These are phyloP conservation scores for Plecotus auritus DNA, from an alignment of 2,113 vertebrate species.

Conservation along the genomic window DNA sequence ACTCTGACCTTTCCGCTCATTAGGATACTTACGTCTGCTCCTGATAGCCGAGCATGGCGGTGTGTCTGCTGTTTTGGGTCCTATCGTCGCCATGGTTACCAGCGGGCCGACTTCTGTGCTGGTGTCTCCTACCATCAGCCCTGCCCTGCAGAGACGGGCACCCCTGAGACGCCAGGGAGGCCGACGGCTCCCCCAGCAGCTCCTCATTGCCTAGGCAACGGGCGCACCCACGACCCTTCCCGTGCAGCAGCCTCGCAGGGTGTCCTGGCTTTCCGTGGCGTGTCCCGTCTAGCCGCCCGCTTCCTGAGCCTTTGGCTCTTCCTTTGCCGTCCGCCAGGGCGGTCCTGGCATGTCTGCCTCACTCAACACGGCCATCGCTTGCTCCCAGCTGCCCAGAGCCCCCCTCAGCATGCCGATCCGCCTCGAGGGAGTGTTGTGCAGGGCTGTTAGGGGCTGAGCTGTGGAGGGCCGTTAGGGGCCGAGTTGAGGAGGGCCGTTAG, in stretches of 20 bases:
- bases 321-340: neutral
- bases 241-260: neutral
- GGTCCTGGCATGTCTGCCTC: neutral
- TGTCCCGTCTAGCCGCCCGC: no score
- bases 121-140: neutral
- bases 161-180: neutral
- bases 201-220: neutral
- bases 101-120: neutral
- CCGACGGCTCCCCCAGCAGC: rapidly evolving
- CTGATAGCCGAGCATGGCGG: neutral
- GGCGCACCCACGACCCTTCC: rapidly evolving
- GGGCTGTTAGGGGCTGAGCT: no score
- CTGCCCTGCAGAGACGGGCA: neutral
- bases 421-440: neutral
- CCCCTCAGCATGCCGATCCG: neutral
- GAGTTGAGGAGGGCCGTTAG: no score
- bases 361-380: rapidly evolving
- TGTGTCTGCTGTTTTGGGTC: neutral
- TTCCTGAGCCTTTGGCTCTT: neutral
- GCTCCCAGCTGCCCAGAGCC: neutral
- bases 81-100: no score
- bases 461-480: no score
- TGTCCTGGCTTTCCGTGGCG: neutral
- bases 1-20: neutral
- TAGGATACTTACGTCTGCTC: neutral